Percentiles rank a stretch among this genome's conserved stretches.
These are phyloP conservation scores for Diorhabda carinulata DNA, from an alignment of 1,140 invertebrate species.

Conservation along the genomic window DNA sequence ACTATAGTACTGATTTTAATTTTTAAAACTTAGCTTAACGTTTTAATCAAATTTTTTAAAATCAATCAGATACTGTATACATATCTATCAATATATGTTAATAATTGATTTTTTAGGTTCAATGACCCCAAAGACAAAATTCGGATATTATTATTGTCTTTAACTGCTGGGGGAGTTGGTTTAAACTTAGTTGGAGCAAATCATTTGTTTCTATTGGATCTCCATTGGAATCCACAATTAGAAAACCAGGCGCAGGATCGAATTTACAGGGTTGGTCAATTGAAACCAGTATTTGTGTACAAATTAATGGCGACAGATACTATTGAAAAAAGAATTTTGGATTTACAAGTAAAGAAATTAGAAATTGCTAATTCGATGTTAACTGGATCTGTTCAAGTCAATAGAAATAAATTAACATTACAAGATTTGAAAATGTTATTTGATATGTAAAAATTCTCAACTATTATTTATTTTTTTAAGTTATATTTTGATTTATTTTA, in stretches of 20 bases:
- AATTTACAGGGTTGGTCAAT: constrained; percentile 86
- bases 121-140: constrained; percentile 58
- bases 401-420: constrained; percentile 64
- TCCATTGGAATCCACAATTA: constrained; percentile 94
- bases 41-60: no score
- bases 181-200: constrained; percentile 87
- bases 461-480: no score
- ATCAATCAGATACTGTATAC: no score
- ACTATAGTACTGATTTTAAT: no score
- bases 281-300: constrained; percentile 75
- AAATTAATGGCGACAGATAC: constrained; percentile 82
- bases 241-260: constrained; percentile 89
- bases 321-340: constrained; percentile 78
- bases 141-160: constrained; percentile 70
- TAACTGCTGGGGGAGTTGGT: constrained; percentile 87
- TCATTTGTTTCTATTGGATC: constrained; percentile 83
- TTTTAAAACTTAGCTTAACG: no score
- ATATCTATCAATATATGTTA: no score
- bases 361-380: constrained; percentile 74
- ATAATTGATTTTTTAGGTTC: constrained; percentile 47
- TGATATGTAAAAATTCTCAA: constrained; percentile 51
- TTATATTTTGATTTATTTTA: no score
- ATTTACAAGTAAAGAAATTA: constrained; percentile 75
- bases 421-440: constrained; percentile 79
- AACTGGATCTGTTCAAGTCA: constrained; percentile 57